These are phyloP conservation scores for Panzeria rudis DNA, from an alignment of 2,888 invertebrate species.

Conservation along the genomic window DNA sequence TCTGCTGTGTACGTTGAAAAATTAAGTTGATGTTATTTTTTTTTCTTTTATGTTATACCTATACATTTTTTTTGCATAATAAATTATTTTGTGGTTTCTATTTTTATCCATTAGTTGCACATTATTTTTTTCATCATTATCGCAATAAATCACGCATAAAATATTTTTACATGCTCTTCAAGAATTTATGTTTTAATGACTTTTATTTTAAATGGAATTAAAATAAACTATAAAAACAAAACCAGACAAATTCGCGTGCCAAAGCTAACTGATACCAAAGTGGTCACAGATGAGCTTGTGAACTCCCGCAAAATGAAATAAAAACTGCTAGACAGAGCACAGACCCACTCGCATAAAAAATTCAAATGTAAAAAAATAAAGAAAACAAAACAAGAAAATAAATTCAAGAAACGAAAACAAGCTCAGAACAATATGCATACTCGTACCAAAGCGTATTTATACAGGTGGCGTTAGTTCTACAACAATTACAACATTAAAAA, in stretches of 20 bases:
- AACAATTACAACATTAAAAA: too few relatives aligned
- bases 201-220: conserved; percentile 24
- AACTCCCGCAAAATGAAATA: conserved; percentile 54
- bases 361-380: not conserved
- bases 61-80: not conserved
- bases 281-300: conserved; percentile 54
- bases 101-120: not conserved
- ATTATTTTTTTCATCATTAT: too few relatives aligned
- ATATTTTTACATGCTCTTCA: not conserved
- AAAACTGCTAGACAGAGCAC: conserved; percentile 13
- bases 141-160: conserved; percentile 7
- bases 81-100: not conserved
- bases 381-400: conserved; percentile 18
- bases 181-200: conserved; percentile 17
- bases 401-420: not conserved
- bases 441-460: too few relatives aligned
- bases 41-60: not conserved
- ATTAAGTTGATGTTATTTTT: too few relatives aligned
- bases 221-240: conserved; percentile 43
- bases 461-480: too few relatives aligned
- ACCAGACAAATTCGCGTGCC: conserved; percentile 77
- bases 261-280: conserved; percentile 76
- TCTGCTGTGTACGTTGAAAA: too few relatives aligned
- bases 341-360: not conserved
- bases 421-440: not conserved